Conservation (phyloP, 2,888 invertebrate genomes). For the Listrodromus nycthemerus region DNA sequence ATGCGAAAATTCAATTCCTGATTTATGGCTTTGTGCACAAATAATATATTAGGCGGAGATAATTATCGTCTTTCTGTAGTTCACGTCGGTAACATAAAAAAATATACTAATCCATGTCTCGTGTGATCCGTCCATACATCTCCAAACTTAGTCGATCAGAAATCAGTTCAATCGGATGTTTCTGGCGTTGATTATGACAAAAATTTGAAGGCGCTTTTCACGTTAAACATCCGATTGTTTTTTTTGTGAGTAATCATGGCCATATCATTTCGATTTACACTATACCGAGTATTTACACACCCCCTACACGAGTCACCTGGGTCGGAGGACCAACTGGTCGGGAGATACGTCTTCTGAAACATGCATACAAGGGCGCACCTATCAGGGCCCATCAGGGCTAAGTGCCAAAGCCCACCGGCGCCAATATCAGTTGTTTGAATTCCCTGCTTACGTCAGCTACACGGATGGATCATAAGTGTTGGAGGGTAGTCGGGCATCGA, state of each 20-base stretch:
- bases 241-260: not conserved
- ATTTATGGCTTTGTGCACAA: not conserved
- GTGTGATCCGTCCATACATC: too few relatives aligned
- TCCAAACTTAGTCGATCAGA: too few relatives aligned
- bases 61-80: too few relatives aligned
- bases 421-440: slow-evolving; percentile 70
- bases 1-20: not conserved
- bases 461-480: slow-evolving; percentile 49
- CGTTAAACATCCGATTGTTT: not conserved
- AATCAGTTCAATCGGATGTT: too few relatives aligned
- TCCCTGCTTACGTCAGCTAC: slow-evolving; percentile 58
- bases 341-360: not conserved
- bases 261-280: not conserved
- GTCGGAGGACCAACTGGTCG: not conserved
- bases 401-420: slow-evolving; percentile 59
- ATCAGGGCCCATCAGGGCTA: slow-evolving; percentile 28
- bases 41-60: not conserved
- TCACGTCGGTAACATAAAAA: too few relatives aligned
- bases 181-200: too few relatives aligned
- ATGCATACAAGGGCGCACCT: not conserved
- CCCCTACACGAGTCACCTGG: not conserved
- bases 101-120: too few relatives aligned
- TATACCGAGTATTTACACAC: not conserved
- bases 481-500: slow-evolving; percentile 13
- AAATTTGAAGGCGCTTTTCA: too few relatives aligned